These are phyloP conservation scores for Lateolabrax maculatus DNA, from an alignment of 2,797 vertebrate species.

Conservation along the genomic window DNA sequence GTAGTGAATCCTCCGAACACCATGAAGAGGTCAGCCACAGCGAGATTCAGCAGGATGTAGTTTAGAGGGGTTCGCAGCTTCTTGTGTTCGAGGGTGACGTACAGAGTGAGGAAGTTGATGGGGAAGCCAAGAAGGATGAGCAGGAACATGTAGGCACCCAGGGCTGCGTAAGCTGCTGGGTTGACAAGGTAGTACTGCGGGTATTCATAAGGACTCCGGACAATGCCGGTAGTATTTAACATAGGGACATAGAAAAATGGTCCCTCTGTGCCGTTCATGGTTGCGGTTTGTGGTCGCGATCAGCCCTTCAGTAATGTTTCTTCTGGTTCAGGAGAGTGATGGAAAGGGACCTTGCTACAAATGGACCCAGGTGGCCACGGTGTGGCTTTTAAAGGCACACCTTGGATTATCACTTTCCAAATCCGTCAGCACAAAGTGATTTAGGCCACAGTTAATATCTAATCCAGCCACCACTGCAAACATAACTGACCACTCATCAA, in stretches of 20 bases:
- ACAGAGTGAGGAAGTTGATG: slow-evolving; percentile 97
- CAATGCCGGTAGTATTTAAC: slow-evolving; percentile 92
- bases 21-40: slow-evolving; percentile 96
- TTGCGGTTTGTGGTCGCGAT: slow-evolving; percentile 85
- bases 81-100: slow-evolving; percentile 97
- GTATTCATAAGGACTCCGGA: slow-evolving; percentile 94
- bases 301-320: slow-evolving; percentile 87
- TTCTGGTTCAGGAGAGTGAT: slow-evolving; percentile 74
- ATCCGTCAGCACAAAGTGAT: slow-evolving; percentile 88
- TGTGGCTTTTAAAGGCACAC: slow-evolving; percentile 84
- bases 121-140: slow-evolving; percentile 94
- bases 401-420: slow-evolving; percentile 86
- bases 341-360: slow-evolving; percentile 78
- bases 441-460: slow-evolving; percentile 89
- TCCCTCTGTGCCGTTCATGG: slow-evolving; percentile 98
- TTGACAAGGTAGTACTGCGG: slow-evolving; percentile 96
- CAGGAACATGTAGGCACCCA: slow-evolving; percentile 96
- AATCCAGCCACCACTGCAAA: slow-evolving; percentile 85
- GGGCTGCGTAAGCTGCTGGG: slow-evolving; percentile 90
- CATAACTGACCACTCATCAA: slow-evolving; percentile 90
- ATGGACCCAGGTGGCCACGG: slow-evolving; percentile 63
- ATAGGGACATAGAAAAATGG: slow-evolving; percentile 94
- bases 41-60: slow-evolving; percentile 97
- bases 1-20: slow-evolving; percentile 95
- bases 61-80: slow-evolving; percentile 97